Evolutionary conservation across 2,113 vertebrate species (phyloP).

Genomic region (Gymnogyps californianus): DNA sequence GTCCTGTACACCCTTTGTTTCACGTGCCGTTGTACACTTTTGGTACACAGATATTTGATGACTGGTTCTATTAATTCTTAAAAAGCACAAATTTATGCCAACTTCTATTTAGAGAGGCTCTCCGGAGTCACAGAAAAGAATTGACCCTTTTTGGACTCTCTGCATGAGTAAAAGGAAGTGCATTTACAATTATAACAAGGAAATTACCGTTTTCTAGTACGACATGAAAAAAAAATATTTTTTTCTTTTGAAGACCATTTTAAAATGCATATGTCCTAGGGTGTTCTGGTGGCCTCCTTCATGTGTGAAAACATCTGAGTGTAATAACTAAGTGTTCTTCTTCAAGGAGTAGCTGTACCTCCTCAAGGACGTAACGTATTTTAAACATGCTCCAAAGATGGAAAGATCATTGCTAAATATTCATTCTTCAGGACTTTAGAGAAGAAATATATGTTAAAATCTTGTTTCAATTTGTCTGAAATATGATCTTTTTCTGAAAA

Average conservation of each 20-base stretch:
- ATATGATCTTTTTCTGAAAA: not conserved
- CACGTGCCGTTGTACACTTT: fast-evolving
- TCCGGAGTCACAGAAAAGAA: not conserved
- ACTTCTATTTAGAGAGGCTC: not conserved
- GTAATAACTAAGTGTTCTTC: not conserved
- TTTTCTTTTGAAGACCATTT: not conserved
- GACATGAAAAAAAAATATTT: not conserved
- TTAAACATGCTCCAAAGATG: not conserved
- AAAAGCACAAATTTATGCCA: not conserved
- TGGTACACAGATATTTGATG: not conserved
- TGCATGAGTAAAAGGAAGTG: not conserved
- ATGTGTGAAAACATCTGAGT: not conserved
- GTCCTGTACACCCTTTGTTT: fast-evolving
- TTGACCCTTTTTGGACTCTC: not conserved
- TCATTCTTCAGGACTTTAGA: not conserved
- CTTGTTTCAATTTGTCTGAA: not conserved
- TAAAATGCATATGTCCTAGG: not conserved
- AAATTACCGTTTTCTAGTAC: not conserved
- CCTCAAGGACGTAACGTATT: not conserved
- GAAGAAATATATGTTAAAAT: not conserved
- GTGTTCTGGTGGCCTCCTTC: not conserved
- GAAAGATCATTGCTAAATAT: not conserved
- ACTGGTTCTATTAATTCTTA: not conserved
- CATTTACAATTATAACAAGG: not conserved
- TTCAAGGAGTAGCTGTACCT: not conserved